Percentiles rank a stretch among this genome's conserved stretches.
phyloP scores from a whole-genome alignment of 2,113 vertebrate genomes.

The Eublepharis macularius region DNA sequence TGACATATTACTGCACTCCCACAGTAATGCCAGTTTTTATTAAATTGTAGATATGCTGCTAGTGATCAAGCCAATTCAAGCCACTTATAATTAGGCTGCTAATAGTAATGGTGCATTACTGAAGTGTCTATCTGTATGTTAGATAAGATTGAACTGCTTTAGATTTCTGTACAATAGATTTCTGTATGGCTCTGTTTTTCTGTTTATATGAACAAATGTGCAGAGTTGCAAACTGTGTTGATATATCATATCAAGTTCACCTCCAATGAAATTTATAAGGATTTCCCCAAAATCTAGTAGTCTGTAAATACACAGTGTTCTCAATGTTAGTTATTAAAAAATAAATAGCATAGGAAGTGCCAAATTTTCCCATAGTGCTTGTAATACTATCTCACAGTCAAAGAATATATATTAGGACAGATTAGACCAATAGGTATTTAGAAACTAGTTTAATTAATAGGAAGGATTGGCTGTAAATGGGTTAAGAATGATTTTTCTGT shows the following conservation, averaged over 20 bases:
- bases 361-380: not conserved
- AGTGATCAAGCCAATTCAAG: too few relatives aligned
- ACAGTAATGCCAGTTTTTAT: too few relatives aligned
- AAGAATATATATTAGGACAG: not conserved
- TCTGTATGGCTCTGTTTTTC: too few relatives aligned
- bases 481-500: accelerated
- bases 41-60: too few relatives aligned
- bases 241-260: not conserved
- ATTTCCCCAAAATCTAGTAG: not conserved
- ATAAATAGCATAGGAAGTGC: not conserved
- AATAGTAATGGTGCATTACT: too few relatives aligned
- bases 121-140: too few relatives aligned
- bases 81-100: too few relatives aligned
- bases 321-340: not conserved
- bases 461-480: not conserved
- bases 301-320: not conserved
- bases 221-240: not conserved
- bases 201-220: too few relatives aligned
- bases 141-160: too few relatives aligned
- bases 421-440: not conserved
- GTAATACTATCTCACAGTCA: too few relatives aligned
- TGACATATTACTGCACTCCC: too few relatives aligned
- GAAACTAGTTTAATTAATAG: not conserved
- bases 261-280: not conserved
- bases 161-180: too few relatives aligned